Percentiles rank a stretch among this genome's conserved stretches.
These are phyloP conservation scores for Bradypus variegatus DNA, from an alignment of 2,797 vertebrate genomes.

Conservation along the genomic window DNA sequence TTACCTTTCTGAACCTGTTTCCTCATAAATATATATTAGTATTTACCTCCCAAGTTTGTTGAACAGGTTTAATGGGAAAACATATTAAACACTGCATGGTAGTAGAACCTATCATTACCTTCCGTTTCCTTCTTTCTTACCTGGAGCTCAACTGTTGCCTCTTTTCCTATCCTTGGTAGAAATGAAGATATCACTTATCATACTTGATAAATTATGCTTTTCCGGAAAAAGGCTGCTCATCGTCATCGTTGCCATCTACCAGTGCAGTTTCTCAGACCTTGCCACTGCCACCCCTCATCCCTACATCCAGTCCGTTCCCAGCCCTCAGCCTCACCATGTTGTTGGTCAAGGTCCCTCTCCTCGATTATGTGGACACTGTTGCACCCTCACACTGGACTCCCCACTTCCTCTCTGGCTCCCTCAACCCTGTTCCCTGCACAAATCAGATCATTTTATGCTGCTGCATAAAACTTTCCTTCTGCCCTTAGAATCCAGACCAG, in stretches of 20 bases:
- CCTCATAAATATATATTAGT: background rate
- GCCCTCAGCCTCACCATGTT: accelerated
- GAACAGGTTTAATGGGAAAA: background rate
- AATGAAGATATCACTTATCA: background rate
- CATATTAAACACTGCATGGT: background rate
- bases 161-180: background rate
- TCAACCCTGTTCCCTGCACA: background rate
- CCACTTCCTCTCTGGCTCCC: background rate
- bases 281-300: too few relatives aligned
- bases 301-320: background rate
- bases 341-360: background rate
- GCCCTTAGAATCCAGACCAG: background rate
- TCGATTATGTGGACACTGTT: background rate
- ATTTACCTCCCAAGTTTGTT: background rate
- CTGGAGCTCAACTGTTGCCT: background rate
- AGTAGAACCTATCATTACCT: background rate
- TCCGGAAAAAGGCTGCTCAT: background rate
- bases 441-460: background rate
- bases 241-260: too few relatives aligned
- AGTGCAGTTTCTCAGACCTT: background rate
- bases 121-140: background rate
- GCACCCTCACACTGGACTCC: background rate
- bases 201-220: background rate
- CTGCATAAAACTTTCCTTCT: background rate
- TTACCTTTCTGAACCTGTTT: background rate